Evolutionary conservation across 1,140 invertebrate genomes (phyloP).

Genomic region (Neuroterus valhalla): DNA sequence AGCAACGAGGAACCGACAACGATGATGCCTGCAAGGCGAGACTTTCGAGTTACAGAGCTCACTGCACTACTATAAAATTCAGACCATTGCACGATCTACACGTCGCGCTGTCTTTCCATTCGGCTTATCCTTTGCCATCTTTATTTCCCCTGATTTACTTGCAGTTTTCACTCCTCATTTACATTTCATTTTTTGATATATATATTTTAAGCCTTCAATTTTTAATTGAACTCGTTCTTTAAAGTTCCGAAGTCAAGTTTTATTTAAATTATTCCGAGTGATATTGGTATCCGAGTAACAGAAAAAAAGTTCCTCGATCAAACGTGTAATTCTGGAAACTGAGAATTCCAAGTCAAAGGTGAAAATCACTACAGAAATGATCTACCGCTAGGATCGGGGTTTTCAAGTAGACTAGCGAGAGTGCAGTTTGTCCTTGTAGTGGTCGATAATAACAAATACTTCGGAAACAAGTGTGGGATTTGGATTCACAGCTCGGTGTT

Average conservation of each 20-base stretch:
- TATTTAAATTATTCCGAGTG: no score
- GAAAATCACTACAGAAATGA: constrained; percentile 54
- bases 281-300: no score
- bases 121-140: no score
- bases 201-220: background rate
- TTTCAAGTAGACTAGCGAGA: constrained; percentile 31
- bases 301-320: background rate
- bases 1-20: constrained; percentile 44
- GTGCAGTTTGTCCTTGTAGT: constrained; percentile 4
- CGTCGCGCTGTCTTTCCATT: constrained; percentile 31
- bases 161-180: background rate
- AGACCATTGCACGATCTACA: constrained; percentile 48
- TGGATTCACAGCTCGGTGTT: background rate
- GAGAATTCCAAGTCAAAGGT: background rate
- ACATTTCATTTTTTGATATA: background rate
- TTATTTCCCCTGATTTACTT: background rate
- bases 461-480: background rate
- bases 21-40: constrained; percentile 27
- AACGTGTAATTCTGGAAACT: background rate
- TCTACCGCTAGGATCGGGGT: constrained; percentile 55
- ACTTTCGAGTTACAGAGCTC: constrained; percentile 29
- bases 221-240: no score
- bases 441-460: background rate
- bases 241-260: no score
- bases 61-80: constrained; percentile 52